Conservation (phyloP, 37 sponge, comb jelly and placozoan species). For the Beroe ovata region DNA sequence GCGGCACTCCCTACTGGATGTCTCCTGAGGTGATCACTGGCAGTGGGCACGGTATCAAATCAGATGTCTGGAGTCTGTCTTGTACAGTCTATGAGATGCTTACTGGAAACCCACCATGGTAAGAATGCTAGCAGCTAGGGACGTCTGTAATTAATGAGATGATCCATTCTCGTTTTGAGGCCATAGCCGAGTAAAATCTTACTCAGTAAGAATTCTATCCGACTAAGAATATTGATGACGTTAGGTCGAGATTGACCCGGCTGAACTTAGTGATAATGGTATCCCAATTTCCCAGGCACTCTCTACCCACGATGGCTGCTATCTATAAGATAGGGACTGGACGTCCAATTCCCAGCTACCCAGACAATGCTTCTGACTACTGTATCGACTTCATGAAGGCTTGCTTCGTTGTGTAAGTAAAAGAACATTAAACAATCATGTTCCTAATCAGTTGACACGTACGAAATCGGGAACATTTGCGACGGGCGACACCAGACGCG, state of each 20-base stretch:
- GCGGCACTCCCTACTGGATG: slow-evolving; percentile 61
- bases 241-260: too few relatives aligned
- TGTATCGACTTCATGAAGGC: slow-evolving; percentile 67
- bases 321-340: slow-evolving; percentile 65
- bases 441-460: too few relatives aligned
- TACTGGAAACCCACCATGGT: slow-evolving; percentile 66
- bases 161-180: too few relatives aligned
- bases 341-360: slow-evolving; percentile 21
- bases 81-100: slow-evolving; percentile 68
- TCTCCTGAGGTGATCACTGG: slow-evolving; percentile 60
- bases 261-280: too few relatives aligned
- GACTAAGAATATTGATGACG: too few relatives aligned
- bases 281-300: too few relatives aligned
- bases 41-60: slow-evolving; percentile 57
- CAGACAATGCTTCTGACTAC: slow-evolving; percentile 55
- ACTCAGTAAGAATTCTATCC: too few relatives aligned
- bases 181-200: too few relatives aligned
- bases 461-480: too few relatives aligned
- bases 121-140: not conserved
- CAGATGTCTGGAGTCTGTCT: slow-evolving; percentile 45
- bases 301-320: slow-evolving; percentile 42
- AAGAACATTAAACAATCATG: too few relatives aligned
- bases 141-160: too few relatives aligned
- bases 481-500: too few relatives aligned
- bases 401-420: slow-evolving; percentile 66